Evolutionary conservation across 1,140 invertebrate species (phyloP).

Genomic region (Neotoxoptera formosana): DNA sequence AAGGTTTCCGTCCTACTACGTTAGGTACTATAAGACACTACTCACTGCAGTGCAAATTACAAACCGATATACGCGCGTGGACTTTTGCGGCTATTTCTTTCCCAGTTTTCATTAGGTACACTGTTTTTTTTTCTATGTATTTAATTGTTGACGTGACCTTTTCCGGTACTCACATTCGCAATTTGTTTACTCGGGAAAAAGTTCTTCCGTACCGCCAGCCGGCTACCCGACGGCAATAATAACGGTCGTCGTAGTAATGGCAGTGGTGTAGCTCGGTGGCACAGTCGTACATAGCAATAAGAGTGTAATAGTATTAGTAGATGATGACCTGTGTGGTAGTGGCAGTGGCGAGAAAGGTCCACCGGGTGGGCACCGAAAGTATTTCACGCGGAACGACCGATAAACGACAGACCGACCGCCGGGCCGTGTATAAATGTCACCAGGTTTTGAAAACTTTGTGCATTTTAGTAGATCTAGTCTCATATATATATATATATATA

Average conservation of each 20-base stretch:
- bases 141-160: not conserved
- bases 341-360: not conserved
- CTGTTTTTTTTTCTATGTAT: not conserved
- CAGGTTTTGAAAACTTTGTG: not conserved
- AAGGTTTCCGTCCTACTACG: not conserved
- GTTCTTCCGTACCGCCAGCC: not conserved
- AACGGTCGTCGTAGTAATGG: not conserved
- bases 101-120: not conserved
- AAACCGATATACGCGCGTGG: not conserved
- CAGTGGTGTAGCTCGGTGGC: not conserved
- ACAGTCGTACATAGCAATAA: not conserved
- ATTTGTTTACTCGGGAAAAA: not conserved
- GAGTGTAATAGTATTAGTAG: not conserved
- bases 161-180: not conserved
- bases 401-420: constrained; percentile 20
- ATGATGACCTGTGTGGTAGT: constrained; percentile 9
- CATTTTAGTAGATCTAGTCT: not conserved
- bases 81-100: not conserved
- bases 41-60: not conserved
- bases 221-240: not conserved
- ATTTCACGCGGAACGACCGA: constrained; percentile 50
- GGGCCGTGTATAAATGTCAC: constrained; percentile 22
- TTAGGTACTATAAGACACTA: not conserved
- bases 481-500: too few relatives aligned
- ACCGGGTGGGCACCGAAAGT: not conserved